These are phyloP conservation scores for Microctenopoma stevenorrisi DNA, from an alignment of 2,797 vertebrate genomes.

Conservation along the genomic window DNA sequence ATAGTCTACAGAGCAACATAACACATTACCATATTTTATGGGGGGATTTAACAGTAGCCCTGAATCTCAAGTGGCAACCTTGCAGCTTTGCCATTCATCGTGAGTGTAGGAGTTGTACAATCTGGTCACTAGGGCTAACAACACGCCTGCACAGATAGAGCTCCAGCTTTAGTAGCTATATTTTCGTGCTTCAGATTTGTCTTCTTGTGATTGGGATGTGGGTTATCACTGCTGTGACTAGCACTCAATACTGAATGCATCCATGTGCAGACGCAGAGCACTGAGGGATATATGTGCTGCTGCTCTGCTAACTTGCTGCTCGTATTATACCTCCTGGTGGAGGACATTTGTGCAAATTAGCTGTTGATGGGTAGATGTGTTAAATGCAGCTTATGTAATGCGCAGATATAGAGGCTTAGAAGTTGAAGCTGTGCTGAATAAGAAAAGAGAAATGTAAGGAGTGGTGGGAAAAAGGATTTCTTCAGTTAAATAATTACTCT, in stretches of 20 bases:
- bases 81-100: no score
- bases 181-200: no score
- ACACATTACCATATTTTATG: no score
- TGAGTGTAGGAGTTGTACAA: no score
- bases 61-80: no score
- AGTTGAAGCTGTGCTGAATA: background rate
- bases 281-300: background rate
- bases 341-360: background rate
- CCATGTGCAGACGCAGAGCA: background rate
- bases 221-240: background rate
- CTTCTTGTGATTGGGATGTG: no score
- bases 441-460: constrained; percentile 1
- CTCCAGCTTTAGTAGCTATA: no score
- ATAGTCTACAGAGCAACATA: no score
- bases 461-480: background rate
- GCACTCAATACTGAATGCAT: background rate
- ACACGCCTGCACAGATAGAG: no score
- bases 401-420: background rate
- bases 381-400: background rate
- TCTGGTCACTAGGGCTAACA: no score
- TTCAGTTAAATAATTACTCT: background rate
- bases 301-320: background rate
- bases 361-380: constrained; percentile 1
- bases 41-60: no score
- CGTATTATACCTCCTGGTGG: background rate